Evolutionary conservation across 2,888 invertebrate species (phyloP).

Genomic region (Lymantria dispar): DNA sequence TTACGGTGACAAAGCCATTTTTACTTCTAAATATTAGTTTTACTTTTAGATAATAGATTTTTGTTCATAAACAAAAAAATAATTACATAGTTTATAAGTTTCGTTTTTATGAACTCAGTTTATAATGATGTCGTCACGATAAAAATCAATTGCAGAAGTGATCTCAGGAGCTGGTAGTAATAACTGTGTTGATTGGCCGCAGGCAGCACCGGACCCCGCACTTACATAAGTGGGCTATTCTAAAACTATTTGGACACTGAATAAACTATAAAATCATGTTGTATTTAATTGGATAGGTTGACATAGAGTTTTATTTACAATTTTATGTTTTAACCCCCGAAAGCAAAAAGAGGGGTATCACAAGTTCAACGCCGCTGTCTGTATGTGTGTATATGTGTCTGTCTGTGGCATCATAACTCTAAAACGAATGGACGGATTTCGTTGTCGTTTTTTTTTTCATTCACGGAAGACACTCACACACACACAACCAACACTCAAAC

Average conservation of each 20-base stretch:
- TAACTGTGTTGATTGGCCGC: conserved; percentile 54
- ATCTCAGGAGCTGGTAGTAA: conserved; percentile 63
- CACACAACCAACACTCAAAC: too few relatives aligned
- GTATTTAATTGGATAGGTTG: too few relatives aligned
- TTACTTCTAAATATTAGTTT: conserved; percentile 48
- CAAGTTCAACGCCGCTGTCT: too few relatives aligned
- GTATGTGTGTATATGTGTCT: too few relatives aligned
- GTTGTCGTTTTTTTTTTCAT: too few relatives aligned
- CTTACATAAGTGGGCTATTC: conserved; percentile 27
- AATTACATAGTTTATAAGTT: conserved; percentile 38
- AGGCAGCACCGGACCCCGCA: conserved; percentile 25
- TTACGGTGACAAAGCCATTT: conserved; percentile 33
- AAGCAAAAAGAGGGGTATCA: too few relatives aligned
- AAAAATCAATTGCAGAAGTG: conserved; percentile 69
- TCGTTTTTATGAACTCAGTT: conserved; percentile 47
- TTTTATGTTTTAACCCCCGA: too few relatives aligned
- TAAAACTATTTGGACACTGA: conserved; percentile 15
- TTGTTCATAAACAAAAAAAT: conserved; percentile 53
- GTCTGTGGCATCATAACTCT: too few relatives aligned
- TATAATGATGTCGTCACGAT: conserved; percentile 74
- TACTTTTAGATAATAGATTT: conserved; percentile 49
- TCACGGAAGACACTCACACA: too few relatives aligned
- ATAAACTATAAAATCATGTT: background rate
- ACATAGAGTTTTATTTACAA: too few relatives aligned
- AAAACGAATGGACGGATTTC: too few relatives aligned